Evolutionary conservation across 2,888 invertebrate genomes (phyloP), one percentile per base, ranked within the genome.

Genomic region (Epicampocera succincta): DNA sequence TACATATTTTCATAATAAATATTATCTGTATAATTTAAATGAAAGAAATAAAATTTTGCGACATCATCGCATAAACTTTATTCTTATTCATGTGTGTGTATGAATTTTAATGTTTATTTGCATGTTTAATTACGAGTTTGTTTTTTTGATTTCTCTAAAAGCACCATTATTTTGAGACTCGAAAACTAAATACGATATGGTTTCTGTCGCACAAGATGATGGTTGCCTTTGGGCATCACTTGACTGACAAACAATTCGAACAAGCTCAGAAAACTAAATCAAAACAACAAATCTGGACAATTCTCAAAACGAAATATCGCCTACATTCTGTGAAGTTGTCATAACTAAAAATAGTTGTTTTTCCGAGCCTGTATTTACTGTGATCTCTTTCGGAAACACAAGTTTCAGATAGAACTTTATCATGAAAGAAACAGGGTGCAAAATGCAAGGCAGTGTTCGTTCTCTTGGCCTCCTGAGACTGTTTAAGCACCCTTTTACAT

Each of bases 21-120:
- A 60, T n/a, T 50, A 72, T 72, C 60, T 61, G 21, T 40, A 72
- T 61, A 50, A 72, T 72, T 72, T 61, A 40, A 61, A 72, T 61
- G 29, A 72, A 72, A 61, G 40, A 61, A 71, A 72, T 61, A 72
- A 25, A 50, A 60, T 72, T 50, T 17, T 42, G 50, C 50, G 15
- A 61, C 50, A 48, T 38, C 46, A 60, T 60, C 58, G 40, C 40
- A 58, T 48, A 50, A 52, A 52, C 12, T 42, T 25, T 25, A 5
- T 25, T 25, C 25, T 25, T 52, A 46, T 58, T 1, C 6, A 17
- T 17, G 9, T 46, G 29, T 3, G 6, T 13, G 19, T 21, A 13
- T 9, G 6, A 9, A 8, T 46, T 46, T 17, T 1, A 44, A 44
- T 25, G 25, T 25, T 25, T 25, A 42, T 42, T 42, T n/a, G 4